Percentiles rank a stretch among this genome's conserved stretches.
These are phyloP conservation scores for Cricetomys ansorgei DNA, from an alignment of 2,113 vertebrate species.

Conservation along the genomic window DNA sequence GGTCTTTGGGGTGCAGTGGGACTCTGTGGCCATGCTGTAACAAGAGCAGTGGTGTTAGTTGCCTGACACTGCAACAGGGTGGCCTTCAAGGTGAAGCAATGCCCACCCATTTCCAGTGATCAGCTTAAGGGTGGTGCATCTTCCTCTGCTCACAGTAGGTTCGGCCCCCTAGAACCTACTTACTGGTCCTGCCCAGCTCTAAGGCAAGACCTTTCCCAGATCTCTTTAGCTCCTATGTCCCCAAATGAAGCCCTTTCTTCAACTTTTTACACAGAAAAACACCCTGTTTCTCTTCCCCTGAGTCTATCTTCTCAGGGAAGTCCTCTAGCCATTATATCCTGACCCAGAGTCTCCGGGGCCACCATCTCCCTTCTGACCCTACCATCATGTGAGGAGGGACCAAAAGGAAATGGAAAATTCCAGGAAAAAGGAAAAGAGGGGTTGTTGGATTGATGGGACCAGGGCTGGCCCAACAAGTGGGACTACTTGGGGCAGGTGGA, in stretches of 20 bases:
- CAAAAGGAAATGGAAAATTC: background rate
- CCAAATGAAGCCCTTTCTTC: background rate
- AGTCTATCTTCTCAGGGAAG: background rate
- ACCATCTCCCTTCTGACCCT: background rate
- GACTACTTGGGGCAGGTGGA: background rate
- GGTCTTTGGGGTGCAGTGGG: background rate
- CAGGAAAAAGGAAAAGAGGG: background rate
- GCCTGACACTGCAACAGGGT: rapidly evolving
- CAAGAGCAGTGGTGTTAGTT: rapidly evolving
- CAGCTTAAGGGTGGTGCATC: rapidly evolving
- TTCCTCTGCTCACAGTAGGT: background rate
- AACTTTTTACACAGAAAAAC: background rate
- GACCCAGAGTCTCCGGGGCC: too few relatives aligned
- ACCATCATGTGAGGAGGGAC: background rate
- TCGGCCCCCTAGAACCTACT: background rate
- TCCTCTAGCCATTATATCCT: rapidly evolving
- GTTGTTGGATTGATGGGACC: background rate
- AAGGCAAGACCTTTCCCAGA: background rate
- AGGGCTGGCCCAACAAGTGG: background rate
- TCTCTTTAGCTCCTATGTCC: background rate
- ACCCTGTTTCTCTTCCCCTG: too few relatives aligned
- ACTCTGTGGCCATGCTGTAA: rapidly evolving
- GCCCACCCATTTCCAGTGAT: rapidly evolving
- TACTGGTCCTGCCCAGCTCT: background rate
- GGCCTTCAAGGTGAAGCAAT: background rate